Evolutionary conservation across 2,113 vertebrate species (phyloP).

Genomic region (Mandrillus leucophaeus): DNA sequence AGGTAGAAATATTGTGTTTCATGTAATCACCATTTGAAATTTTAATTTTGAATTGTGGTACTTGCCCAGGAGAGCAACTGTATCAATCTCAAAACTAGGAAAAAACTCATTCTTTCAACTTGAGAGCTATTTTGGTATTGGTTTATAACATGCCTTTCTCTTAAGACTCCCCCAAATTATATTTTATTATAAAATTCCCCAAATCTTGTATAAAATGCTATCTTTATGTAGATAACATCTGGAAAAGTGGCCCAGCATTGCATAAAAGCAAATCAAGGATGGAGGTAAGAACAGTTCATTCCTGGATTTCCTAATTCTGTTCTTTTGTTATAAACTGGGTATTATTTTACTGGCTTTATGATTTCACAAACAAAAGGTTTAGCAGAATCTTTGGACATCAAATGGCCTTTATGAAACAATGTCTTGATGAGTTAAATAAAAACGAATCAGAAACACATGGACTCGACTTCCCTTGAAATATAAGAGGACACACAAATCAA

Average conservation of each 20-base stretch:
- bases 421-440: conserved; percentile 79
- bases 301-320: background rate
- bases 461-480: conserved; percentile 76
- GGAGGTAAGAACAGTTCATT: background rate
- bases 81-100: background rate
- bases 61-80: background rate
- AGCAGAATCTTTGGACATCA: conserved; percentile 76
- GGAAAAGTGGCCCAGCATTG: background rate
- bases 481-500: conserved; percentile 79
- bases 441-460: conserved; percentile 81
- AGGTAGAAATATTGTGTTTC: background rate
- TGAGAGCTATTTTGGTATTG: background rate
- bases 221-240: conserved; percentile 6
- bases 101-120: conserved; percentile 35
- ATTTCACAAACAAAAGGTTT: conserved; percentile 62
- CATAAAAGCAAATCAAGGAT: background rate
- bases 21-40: background rate
- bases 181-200: background rate
- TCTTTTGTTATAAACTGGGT: conserved; percentile 22
- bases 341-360: background rate
- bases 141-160: background rate
- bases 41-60: conserved; percentile 20
- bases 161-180: background rate
- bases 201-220: background rate
- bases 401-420: conserved; percentile 76